Evolutionary conservation across 2,113 vertebrate genomes (phyloP).

Genomic region (Aphyosemion australe): DNA sequence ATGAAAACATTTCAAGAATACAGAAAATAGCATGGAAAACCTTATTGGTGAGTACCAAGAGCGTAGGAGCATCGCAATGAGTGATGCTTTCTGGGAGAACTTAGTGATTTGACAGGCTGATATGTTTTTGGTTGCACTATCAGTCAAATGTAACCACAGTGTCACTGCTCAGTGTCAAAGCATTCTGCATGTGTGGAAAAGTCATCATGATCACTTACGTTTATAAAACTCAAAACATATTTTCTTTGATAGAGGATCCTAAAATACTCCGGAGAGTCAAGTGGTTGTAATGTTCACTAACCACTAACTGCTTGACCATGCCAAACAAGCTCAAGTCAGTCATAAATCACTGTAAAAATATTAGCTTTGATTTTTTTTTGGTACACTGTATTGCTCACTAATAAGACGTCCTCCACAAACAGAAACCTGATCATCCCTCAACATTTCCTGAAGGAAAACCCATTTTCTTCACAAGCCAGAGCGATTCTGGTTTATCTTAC

Average conservation of each 20-base stretch:
- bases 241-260: constrained; percentile 28
- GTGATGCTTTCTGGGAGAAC: constrained; percentile 22
- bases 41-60: no score
- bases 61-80: constrained; percentile 26
- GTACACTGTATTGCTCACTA: constrained; percentile 20
- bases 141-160: constrained; percentile 29
- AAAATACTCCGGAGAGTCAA: constrained; percentile 26
- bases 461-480: constrained; percentile 29
- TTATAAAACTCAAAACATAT: constrained; percentile 18
- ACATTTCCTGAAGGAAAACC: constrained; percentile 39
- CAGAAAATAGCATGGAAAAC: no score
- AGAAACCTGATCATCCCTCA: constrained; percentile 51
- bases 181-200: constrained; percentile 11
- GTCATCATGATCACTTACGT: constrained; percentile 1
- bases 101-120: neutral
- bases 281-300: neutral
- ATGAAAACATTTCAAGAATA: no score
- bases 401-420: constrained; percentile 59
- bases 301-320: constrained; percentile 16
- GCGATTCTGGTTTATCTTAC: constrained; percentile 34
- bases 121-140: constrained; percentile 9
- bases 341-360: constrained; percentile 51
- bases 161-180: constrained; percentile 37
- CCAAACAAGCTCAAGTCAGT: constrained; percentile 24
- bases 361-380: constrained; percentile 31